phyloP scores from a whole-genome alignment of 2,797 vertebrate genomes.

The Trachops cirrhosus region DNA sequence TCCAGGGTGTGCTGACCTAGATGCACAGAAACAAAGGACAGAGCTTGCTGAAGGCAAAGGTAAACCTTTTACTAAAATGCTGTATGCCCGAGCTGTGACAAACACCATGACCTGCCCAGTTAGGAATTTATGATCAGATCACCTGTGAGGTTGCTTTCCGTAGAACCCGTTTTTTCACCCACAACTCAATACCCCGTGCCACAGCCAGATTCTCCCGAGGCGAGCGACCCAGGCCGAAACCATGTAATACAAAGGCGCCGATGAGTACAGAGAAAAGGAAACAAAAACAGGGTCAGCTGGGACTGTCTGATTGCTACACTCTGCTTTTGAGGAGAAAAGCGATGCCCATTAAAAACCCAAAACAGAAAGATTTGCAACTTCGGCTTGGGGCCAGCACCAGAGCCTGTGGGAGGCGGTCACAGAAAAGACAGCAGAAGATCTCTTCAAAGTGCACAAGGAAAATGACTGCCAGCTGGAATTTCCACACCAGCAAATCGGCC shows the following conservation, averaged over 20 bases:
- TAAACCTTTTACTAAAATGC: neutral
- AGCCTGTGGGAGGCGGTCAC: neutral
- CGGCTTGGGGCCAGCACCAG: neutral
- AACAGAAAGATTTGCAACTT: neutral
- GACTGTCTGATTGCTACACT: neutral
- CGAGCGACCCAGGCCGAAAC: neutral
- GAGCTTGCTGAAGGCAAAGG: neutral
- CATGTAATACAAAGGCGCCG: neutral
- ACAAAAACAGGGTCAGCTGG: accelerated
- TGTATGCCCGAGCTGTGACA: neutral
- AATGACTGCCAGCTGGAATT: neutral
- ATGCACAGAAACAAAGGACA: neutral
- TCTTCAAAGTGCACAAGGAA: too few species aligned
- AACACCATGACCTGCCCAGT: neutral
- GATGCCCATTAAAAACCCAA: accelerated
- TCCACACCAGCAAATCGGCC: neutral
- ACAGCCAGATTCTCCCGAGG: neutral
- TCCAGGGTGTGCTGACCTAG: neutral
- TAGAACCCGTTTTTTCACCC: neutral
- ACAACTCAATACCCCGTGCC: neutral
- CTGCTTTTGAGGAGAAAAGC: neutral
- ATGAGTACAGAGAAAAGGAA: neutral
- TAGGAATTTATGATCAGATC: neutral
- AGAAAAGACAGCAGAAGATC: neutral
- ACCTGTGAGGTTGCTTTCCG: neutral